These are phyloP conservation scores for Orius insidiosus DNA, from an alignment of 1,140 invertebrate genomes.

Conservation along the genomic window DNA sequence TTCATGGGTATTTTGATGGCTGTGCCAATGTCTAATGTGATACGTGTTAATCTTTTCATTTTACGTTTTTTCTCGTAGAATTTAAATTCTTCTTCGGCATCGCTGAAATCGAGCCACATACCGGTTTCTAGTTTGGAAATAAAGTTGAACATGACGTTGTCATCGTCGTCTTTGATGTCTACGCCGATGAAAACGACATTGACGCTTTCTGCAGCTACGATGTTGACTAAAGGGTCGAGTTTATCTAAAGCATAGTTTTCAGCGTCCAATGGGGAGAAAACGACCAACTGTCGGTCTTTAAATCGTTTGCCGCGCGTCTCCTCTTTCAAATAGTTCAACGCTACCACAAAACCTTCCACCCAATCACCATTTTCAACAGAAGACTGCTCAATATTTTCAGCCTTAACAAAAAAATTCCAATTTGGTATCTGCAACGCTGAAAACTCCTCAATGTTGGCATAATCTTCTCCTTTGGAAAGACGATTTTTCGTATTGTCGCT, in stretches of 20 bases:
- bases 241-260: neutral
- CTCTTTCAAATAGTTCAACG: slow-evolving; percentile 9
- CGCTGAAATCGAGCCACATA: slow-evolving; percentile 6
- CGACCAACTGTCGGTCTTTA: slow-evolving; percentile 9
- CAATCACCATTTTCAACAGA: slow-evolving; percentile 3
- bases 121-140: slow-evolving; percentile 2
- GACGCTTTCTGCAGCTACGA: slow-evolving; percentile 1
- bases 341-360: slow-evolving; percentile 8
- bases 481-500: slow-evolving; percentile 1
- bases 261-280: slow-evolving; percentile 10
- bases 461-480: neutral
- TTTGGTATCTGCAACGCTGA: neutral
- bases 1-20: slow-evolving; percentile 10
- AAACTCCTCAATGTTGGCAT: slow-evolving; percentile 1
- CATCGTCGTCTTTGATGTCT: slow-evolving; percentile 2
- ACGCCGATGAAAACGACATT: slow-evolving; percentile 7
- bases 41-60: slow-evolving; percentile 1
- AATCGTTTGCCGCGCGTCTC: slow-evolving; percentile 8
- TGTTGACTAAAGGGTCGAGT: slow-evolving; percentile 4
- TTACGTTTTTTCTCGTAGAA: slow-evolving; percentile 13
- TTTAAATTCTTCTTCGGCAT: slow-evolving; percentile 11
- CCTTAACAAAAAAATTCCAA: neutral
- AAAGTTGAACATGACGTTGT: neutral
- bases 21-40: slow-evolving; percentile 10
- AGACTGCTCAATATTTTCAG: neutral